These are phyloP conservation scores for Takifugu flavidus DNA, from an alignment of 2,113 vertebrate species.

Conservation along the genomic window DNA sequence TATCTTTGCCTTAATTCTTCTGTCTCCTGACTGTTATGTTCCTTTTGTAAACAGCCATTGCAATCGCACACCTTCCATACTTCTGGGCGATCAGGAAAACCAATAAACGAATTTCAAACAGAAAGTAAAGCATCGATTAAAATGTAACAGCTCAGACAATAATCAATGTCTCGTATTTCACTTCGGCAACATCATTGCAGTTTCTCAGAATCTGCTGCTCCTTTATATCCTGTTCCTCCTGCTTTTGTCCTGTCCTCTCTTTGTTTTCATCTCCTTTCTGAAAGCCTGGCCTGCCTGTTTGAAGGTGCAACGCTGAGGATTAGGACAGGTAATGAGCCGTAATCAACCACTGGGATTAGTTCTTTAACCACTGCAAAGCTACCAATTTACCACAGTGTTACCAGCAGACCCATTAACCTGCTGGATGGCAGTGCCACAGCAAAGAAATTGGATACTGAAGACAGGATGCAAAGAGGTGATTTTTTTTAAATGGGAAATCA, in stretches of 20 bases:
- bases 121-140: neutral
- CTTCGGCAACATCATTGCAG: constrained; percentile 10
- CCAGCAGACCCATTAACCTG: constrained; percentile 54
- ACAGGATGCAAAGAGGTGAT: constrained; percentile 34
- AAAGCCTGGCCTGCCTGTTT: constrained; percentile 38
- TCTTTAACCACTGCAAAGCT: constrained; percentile 52
- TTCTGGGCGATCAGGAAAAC: neutral
- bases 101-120: neutral
- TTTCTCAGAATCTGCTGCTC: constrained; percentile 15
- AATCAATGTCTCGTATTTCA: constrained; percentile 14
- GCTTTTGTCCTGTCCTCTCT: constrained; percentile 16
- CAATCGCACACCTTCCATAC: neutral
- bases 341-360: constrained; percentile 62
- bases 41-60: neutral
- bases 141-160: neutral
- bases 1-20: neutral
- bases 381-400: constrained; percentile 51
- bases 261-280: constrained; percentile 28
- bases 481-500: constrained; percentile 43
- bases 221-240: constrained; percentile 6
- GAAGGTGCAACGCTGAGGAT: constrained; percentile 43
- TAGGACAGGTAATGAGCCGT: constrained; percentile 46
- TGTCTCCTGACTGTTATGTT: too few species aligned
- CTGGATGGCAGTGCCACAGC: constrained; percentile 10
- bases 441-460: constrained; percentile 49